Conservation (phyloP, 1,140 invertebrate genomes). For the Brachionus angularis region DNA sequence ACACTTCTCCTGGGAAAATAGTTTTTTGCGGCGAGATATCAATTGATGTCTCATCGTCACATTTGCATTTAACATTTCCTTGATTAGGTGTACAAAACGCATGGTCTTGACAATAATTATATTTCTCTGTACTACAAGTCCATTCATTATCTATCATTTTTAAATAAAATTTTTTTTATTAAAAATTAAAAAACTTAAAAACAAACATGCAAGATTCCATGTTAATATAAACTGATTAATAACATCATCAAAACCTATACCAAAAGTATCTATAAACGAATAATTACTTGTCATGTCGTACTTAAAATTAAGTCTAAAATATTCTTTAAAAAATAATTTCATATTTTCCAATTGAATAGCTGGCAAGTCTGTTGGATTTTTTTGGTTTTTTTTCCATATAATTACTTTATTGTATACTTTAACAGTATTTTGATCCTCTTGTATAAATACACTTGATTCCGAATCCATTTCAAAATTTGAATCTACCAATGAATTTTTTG, state of each 20-base stretch:
- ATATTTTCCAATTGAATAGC: neutral
- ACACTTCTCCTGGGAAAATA: constrained; percentile 8
- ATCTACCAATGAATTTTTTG: neutral
- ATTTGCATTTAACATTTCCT: neutral
- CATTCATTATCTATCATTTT: constrained; percentile 11
- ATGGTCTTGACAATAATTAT: constrained; percentile 4
- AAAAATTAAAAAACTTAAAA: too few species aligned
- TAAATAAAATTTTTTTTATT: too few species aligned
- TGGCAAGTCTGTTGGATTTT: constrained; percentile 9
- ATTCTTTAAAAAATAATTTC: neutral
- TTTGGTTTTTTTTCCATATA: constrained; percentile 6
- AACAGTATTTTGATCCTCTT: neutral
- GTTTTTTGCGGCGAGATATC: constrained; percentile 15
- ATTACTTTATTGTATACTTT: neutral
- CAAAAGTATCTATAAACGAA: neutral
- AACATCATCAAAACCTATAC: neutral
- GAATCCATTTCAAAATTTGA: constrained; percentile 2
- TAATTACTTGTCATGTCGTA: neutral
- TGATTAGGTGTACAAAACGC: neutral
- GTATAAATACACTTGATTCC: neutral
- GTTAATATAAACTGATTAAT: too few species aligned
- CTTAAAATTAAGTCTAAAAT: neutral
- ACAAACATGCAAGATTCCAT: too few species aligned
- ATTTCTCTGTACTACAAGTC: neutral
- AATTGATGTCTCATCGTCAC: neutral